Percentiles rank a stretch among this genome's conserved stretches.
These are phyloP conservation scores for Tetragnatha versicolor DNA, from an alignment of 1,140 invertebrate species.

Conservation along the genomic window DNA sequence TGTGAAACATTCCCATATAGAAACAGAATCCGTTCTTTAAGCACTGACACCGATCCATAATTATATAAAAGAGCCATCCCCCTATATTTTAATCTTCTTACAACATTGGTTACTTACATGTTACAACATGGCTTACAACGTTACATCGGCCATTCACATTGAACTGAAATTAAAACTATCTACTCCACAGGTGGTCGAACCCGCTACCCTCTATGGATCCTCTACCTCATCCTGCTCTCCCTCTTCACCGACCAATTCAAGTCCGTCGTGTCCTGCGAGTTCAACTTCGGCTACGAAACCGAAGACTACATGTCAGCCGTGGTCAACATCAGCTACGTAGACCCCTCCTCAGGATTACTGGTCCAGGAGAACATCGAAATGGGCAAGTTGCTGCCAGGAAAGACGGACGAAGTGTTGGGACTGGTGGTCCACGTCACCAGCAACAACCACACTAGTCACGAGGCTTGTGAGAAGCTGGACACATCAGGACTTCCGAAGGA, in stretches of 20 bases:
- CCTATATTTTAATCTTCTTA: too few relatives aligned
- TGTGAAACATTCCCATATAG: too few relatives aligned
- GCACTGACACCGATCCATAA: too few relatives aligned
- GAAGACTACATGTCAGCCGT: conserved; percentile 62
- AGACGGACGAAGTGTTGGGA: conserved; percentile 70
- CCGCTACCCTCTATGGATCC: background rate
- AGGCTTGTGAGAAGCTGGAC: conserved; percentile 71
- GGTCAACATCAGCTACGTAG: conserved; percentile 64
- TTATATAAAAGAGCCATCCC: too few relatives aligned
- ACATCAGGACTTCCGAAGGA: conserved; percentile 63
- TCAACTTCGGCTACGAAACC: conserved; percentile 55
- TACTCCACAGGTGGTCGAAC: background rate
- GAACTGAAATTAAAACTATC: background rate
- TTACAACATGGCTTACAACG: too few relatives aligned
- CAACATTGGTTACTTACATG: too few relatives aligned
- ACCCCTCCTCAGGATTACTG: conserved; percentile 59
- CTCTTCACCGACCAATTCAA: conserved; percentile 1
- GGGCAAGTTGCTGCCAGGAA: conserved; percentile 75
- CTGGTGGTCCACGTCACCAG: conserved; percentile 70
- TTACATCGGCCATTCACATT: too few relatives aligned
- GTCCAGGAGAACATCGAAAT: conserved; percentile 64
- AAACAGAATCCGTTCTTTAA: too few relatives aligned
- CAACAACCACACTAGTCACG: conserved; percentile 68
- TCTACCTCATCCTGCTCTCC: conserved; percentile 14
- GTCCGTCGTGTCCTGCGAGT: conserved; percentile 39